Evolutionary conservation across 2,888 invertebrate species (phyloP), one percentile per base, ranked within the genome.

Genomic region (Cheiracanthium punctorium): DNA sequence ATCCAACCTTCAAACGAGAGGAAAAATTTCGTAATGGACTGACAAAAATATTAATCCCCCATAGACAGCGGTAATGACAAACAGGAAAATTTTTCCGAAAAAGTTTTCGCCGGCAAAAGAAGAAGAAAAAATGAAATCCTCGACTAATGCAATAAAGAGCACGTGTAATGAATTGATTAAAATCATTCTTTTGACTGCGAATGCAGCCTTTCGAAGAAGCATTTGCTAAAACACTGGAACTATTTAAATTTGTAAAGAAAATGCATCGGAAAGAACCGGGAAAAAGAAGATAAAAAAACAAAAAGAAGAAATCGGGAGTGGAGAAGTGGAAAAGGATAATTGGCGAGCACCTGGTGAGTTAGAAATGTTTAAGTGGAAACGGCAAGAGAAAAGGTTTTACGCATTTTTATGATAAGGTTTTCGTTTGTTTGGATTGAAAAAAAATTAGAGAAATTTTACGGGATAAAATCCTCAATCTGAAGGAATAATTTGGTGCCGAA

Each of bases 161-260:
- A 37, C 29, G 65, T 14, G 75, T 75, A 75, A 37, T 64, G 37
- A 64, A 75, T 58, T 75, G 75, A 75, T 75, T 75, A 75, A 75
- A 75, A 65, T 52, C 28, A 32, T 52, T 75, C 65, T 65, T 75
- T 37, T 33, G 64, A 29, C 41, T 65, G 14, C n/a, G 5, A 52
- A 52, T 52, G 24, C 10, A 65, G 24, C 17, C 29, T 29, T 65
- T 12, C 28, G 32, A 65, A n/a, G n/a, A n/a, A 20, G 12, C 75
- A 75, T 65, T 75, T 65, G 2, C 32, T 29, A 29, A 37, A 58
- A 75, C 75, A 65, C 24, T 75, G 37, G 32, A n/a, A 37, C 75
- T 52, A 74, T 65, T 75, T 64, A 75, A 75, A 58, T 58, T n/a
- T 72, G 29, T 28, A 48, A 48, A 30, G 29, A 48, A 30, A 72